These are phyloP conservation scores for Sylvietta virens DNA, from an alignment of 2,113 vertebrate genomes.

Conservation along the genomic window DNA sequence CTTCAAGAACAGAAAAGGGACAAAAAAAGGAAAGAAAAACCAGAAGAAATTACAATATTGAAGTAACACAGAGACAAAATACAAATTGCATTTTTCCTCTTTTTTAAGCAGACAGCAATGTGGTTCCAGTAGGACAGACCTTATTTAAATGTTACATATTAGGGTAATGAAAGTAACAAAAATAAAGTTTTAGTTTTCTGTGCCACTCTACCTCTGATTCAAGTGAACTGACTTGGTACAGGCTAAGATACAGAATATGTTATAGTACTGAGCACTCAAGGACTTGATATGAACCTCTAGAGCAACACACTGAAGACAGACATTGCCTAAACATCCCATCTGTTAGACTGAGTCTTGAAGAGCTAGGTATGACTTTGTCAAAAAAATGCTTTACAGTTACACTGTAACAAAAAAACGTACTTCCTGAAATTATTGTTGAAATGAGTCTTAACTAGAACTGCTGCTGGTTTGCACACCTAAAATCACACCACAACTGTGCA, in stretches of 20 bases:
- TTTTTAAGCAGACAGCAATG: not conserved
- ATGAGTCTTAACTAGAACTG: not conserved
- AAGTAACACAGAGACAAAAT: not conserved
- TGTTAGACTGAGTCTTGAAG: not conserved
- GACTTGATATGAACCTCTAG: not conserved
- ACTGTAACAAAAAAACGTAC: not conserved
- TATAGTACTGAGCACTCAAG: not conserved
- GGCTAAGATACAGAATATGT: not conserved
- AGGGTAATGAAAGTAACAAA: not conserved
- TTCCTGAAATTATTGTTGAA: not conserved
- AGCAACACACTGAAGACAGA: not conserved
- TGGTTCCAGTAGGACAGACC: not conserved
- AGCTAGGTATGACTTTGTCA: not conserved
- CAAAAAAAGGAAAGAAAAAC: not conserved
- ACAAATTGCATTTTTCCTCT: not conserved
- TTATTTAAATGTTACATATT: not conserved
- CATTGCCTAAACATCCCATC: not conserved
- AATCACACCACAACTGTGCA: not conserved
- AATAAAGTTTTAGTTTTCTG: not conserved
- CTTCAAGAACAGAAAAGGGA: slow-evolving; percentile 62
- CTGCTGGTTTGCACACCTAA: not conserved
- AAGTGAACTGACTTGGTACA: not conserved
- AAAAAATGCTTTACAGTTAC: not conserved
- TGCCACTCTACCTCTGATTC: not conserved
- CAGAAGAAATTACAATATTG: not conserved